These are phyloP conservation scores for Lepidotrigona ventralis DNA, from an alignment of 1,140 invertebrate genomes.

Conservation along the genomic window DNA sequence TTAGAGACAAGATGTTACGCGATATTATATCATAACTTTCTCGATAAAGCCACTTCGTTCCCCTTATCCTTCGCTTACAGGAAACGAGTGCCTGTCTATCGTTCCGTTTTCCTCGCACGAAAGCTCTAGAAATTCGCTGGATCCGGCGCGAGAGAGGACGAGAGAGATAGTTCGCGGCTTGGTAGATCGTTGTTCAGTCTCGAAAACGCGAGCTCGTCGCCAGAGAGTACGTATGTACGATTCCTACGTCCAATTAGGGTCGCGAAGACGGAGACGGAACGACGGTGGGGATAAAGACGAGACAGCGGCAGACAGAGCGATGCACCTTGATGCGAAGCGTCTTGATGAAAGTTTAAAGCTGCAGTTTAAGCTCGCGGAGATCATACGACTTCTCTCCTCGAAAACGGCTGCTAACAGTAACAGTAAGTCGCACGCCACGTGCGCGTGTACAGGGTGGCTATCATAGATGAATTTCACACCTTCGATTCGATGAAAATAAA, in stretches of 20 bases:
- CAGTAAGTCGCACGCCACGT: neutral
- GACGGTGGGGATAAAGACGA: constrained; percentile 16
- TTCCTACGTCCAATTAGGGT: constrained; percentile 43
- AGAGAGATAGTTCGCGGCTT: no score
- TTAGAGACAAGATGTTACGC: no score
- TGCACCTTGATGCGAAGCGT: neutral
- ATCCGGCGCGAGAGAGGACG: no score
- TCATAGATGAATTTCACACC: no score
- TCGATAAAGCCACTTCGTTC: no score
- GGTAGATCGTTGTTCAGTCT: constrained; percentile 40
- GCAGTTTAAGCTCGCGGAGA: constrained; percentile 31
- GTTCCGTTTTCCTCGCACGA: no score
- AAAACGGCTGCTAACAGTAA: neutral
- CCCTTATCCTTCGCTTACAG: no score
- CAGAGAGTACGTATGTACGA: neutral
- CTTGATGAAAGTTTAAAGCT: constrained; percentile 38
- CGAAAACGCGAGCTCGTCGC: constrained; percentile 56
- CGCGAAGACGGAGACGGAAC: neutral
- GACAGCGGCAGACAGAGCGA: neutral
- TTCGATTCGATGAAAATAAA: no score
- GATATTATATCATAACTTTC: no score
- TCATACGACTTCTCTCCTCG: neutral
- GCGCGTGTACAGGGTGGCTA: no score
- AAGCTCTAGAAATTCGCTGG: no score
- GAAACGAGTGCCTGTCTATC: no score